Percentiles rank a stretch among this genome's conserved stretches.
Conservation (phyloP, 2,113 vertebrate species). For the Psilopsiagon aurifrons region DNA sequence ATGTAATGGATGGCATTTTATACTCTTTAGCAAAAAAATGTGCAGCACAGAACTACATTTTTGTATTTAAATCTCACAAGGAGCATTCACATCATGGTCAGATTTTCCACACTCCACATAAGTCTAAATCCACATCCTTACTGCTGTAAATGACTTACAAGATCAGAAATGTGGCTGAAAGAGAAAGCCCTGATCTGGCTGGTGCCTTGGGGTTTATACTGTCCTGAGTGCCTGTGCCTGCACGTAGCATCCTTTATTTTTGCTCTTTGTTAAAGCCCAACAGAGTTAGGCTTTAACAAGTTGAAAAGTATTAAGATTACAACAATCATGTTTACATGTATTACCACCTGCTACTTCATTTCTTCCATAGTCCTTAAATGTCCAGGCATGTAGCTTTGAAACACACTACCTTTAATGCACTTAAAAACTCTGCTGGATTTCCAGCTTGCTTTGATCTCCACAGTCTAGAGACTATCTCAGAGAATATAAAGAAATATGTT, state of each 20-base stretch:
- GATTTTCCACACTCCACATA: background rate
- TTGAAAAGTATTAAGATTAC: slow-evolving; percentile 10
- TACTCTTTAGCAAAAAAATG: background rate
- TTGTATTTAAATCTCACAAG: background rate
- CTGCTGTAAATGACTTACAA: background rate
- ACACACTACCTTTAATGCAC: background rate
- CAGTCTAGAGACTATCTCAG: slow-evolving; percentile 6
- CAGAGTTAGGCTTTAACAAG: slow-evolving; percentile 8
- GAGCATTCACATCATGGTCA: background rate
- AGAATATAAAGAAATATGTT: slow-evolving; percentile 21
- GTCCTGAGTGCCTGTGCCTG: background rate
- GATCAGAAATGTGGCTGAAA: background rate
- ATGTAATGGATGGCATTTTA: background rate
- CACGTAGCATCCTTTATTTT: background rate
- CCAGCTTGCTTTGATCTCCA: slow-evolving; percentile 46
- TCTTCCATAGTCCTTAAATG: slow-evolving; percentile 22
- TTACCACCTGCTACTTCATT: slow-evolving; percentile 42
- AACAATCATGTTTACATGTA: slow-evolving; percentile 11
- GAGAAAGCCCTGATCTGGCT: background rate
- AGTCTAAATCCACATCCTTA: background rate
- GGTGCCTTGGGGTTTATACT: background rate
- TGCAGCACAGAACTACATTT: background rate
- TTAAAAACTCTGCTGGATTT: slow-evolving; percentile 42
- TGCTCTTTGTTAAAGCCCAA: background rate
- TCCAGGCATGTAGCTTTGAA: slow-evolving; percentile 35